These are phyloP conservation scores for Heterodera filipjevi DNA, from an alignment of 2,888 invertebrate genomes.

Conservation along the genomic window DNA sequence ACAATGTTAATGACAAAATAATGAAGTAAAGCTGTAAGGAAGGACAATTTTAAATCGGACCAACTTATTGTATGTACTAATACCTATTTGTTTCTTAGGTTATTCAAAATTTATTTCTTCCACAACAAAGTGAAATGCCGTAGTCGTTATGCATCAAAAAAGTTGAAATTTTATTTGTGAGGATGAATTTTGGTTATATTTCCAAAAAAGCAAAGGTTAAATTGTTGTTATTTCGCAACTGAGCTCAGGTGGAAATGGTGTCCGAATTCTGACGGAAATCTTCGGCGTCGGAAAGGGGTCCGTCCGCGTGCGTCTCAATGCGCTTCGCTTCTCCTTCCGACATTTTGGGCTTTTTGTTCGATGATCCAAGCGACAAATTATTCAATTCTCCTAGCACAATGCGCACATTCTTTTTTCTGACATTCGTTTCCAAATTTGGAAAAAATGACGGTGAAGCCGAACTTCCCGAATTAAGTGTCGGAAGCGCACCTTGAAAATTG, in stretches of 20 bases:
- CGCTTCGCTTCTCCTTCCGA: not conserved
- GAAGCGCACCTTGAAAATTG: not conserved
- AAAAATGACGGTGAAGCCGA: not conserved
- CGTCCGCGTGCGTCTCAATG: not conserved
- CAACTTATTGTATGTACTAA: too few relatives aligned
- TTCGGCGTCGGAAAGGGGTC: not conserved
- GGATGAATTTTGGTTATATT: too few relatives aligned
- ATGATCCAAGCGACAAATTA: not conserved
- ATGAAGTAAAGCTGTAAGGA: too few relatives aligned
- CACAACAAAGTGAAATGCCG: too few relatives aligned
- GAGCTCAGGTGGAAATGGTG: not conserved
- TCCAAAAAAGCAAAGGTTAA: too few relatives aligned
- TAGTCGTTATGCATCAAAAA: not conserved
- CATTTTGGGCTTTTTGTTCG: not conserved
- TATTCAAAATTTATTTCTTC: too few relatives aligned
- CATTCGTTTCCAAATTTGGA: not conserved
- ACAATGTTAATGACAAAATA: too few relatives aligned
- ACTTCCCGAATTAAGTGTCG: not conserved
- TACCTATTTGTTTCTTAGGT: too few relatives aligned
- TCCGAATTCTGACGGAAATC: not conserved
- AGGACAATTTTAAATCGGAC: too few relatives aligned
- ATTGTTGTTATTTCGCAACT: not conserved
- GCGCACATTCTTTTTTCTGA: not conserved
- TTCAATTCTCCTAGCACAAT: constrained; percentile 24
- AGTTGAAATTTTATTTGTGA: not conserved